Base-by-base conservation (phyloP, 37 sponge, comb jelly and placozoan species). In the Spongilla lacustris region DNA sequence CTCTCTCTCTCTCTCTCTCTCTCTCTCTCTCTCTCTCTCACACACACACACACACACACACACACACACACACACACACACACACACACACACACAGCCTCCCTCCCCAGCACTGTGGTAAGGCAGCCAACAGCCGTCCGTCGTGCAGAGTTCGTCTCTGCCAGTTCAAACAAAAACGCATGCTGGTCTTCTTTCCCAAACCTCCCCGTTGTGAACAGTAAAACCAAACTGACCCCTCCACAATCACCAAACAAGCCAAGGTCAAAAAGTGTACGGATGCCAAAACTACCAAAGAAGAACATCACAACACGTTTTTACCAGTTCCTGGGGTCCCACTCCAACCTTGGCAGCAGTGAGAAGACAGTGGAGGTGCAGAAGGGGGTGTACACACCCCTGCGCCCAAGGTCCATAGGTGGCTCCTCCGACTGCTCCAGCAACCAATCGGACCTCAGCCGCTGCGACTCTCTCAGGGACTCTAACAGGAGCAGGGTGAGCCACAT, bases 111-210 rank as follows among this genome's bases (percentile, higher is more conserved):
- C 14, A 83, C 31, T 49, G 67, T 89, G 58, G 77, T 85, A 11
- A 41, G 85, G 24, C 83, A 79, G 3, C 76, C 78, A 1, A 84
- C 90, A 27, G 79, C 90, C 9, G 24, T 75, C 22, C 83, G 77
- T 4, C 33, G 80, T 34, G 79, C 90, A 25, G 90, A 90, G 12
- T 82, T 81, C 23, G 38, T 19, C 77, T 14, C 23, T 26, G 33
- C 38, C 36, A 35, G 25, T 67, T 8, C 70, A 6, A 74, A 66
- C 68, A 80, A 36, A 33, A 68, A 69, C 26, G 29, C 76, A 22
- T 74, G 90, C 41, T 90, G 85, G 38, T 81, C 80, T 58, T 90
- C 90, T 19, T 81, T 90, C 37, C 90, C 90, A 36, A 85, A 85
- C n/a, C 81, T 90, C 4, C 83, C 80, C 27, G 23, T 76, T 27